A percentile compares a stretch with the other conserved stretches of the same genome.
phyloP scores from a whole-genome alignment of 1,140 invertebrate species.

The Penaeus chinensis region DNA sequence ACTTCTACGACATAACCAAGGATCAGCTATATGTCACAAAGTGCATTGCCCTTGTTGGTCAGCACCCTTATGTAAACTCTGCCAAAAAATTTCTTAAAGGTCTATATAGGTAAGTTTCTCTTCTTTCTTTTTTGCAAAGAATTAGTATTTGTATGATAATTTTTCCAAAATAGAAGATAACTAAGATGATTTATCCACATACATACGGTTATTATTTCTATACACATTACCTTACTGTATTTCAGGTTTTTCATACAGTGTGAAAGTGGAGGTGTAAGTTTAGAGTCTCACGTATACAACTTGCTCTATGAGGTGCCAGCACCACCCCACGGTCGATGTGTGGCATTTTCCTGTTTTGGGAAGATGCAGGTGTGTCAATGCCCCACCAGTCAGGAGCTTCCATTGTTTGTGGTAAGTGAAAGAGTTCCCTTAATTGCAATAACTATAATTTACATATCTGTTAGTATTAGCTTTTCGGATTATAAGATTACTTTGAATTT shows the following conservation, averaged over 20 bases:
- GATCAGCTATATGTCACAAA: constrained; percentile 86
- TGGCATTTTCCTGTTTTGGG: constrained; percentile 78
- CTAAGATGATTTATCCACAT: too few species aligned
- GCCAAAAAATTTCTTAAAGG: constrained; percentile 86
- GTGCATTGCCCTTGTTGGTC: constrained; percentile 91
- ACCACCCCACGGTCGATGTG: constrained; percentile 85
- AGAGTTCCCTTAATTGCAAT: neutral
- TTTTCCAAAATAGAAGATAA: too few species aligned
- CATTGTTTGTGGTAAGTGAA: constrained; percentile 50
- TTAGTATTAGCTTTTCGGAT: too few species aligned
- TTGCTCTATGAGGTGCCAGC: constrained; percentile 93
- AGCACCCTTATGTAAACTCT: constrained; percentile 88
- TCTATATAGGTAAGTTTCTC: constrained; percentile 79
- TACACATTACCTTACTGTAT: too few species aligned
- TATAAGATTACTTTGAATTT: too few species aligned
- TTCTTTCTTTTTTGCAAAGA: too few species aligned
- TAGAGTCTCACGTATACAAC: constrained; percentile 96
- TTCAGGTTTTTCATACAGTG: constrained; percentile 61
- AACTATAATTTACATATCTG: too few species aligned
- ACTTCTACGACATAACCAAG: constrained; percentile 92
- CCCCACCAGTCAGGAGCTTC: constrained; percentile 65
- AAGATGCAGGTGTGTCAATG: constrained; percentile 69
- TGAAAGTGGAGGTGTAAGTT: constrained; percentile 69
- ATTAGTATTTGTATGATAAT: too few species aligned
- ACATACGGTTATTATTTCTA: too few species aligned